Evolutionary conservation across 2,888 invertebrate genomes (phyloP), one percentile per base, ranked within the genome.

Genomic region (Lydus trimaculatus): DNA sequence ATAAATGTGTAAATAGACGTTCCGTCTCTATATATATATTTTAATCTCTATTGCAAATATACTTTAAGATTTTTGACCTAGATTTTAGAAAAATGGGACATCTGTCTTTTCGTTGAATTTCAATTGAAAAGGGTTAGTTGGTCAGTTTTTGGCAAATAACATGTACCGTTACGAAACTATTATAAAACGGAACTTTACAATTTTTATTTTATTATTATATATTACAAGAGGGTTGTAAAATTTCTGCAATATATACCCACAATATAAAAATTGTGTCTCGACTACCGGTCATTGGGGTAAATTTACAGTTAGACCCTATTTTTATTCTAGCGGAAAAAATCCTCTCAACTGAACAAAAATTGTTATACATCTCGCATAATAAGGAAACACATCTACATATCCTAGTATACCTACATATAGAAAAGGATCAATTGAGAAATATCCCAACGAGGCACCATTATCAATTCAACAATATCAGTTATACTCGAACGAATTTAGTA

Each of bases 31-130:
- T 52, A 72, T 52, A 9, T 31, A 78, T 75, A 76, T 74, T 76
- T 76, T 81, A 81, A 81, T 80, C 81, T 78, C 79, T 77, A 80
- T 79, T 75, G 80, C 81, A 81, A 81, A 81, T 80, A 80, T 64
- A 73, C 74, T 76, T 61, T 71, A 73, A 78, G 75, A 76, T 78
- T 78, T 2, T 79, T 81, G 81, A 81, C 81, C 81, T 79, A 81
- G 71, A 80, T 81, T 73, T 69, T 75, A 66, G 33, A 66, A 69
- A 63, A 20, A 48, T 20, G 66, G 75, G 73, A 76, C 78, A 78
- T 74, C 78, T 78, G 78, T 77, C 76, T 56, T 23, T 56, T 56
- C 25, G 56, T 23, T 56, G 25, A 15, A 36, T 33, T 36, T 11
- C 9, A 62, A 1, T n/a, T 33, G 62, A 56, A 56, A 56, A 56